These are phyloP conservation scores for Cantharis rufa DNA, from an alignment of 2,888 invertebrate species.

Conservation along the genomic window DNA sequence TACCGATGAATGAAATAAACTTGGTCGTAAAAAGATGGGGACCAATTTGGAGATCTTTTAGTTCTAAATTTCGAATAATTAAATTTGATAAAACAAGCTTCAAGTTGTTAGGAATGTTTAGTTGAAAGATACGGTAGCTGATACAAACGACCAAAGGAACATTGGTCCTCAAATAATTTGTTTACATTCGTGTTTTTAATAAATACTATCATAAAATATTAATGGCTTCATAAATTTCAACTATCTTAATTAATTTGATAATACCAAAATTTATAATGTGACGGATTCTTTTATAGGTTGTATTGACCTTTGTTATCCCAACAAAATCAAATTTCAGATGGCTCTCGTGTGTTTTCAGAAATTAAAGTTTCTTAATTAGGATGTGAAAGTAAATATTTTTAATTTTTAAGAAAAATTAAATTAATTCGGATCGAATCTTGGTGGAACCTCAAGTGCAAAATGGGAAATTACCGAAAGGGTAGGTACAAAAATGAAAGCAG, in stretches of 20 bases:
- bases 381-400: too few species aligned
- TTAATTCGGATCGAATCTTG: neutral
- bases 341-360: neutral
- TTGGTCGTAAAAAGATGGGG: constrained; percentile 27
- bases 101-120: constrained; percentile 42
- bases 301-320: neutral
- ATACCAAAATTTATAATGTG: neutral
- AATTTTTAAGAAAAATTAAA: too few species aligned
- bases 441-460: too few species aligned
- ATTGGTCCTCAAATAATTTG: constrained; percentile 7
- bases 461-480: neutral
- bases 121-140: constrained; percentile 44
- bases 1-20: constrained; percentile 19
- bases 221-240: neutral
- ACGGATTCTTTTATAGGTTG: neutral
- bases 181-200: neutral
- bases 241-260: neutral
- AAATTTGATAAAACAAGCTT: constrained; percentile 46
- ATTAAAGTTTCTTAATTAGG: neutral
- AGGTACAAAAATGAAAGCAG: neutral
- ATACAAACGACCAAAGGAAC: constrained; percentile 36
- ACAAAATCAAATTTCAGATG: neutral
- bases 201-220: neutral
- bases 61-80: constrained; percentile 47
- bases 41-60: constrained; percentile 39